Base-by-base conservation (phyloP, 2,888 invertebrate species). In the Rugalucina vietnamica region DNA sequence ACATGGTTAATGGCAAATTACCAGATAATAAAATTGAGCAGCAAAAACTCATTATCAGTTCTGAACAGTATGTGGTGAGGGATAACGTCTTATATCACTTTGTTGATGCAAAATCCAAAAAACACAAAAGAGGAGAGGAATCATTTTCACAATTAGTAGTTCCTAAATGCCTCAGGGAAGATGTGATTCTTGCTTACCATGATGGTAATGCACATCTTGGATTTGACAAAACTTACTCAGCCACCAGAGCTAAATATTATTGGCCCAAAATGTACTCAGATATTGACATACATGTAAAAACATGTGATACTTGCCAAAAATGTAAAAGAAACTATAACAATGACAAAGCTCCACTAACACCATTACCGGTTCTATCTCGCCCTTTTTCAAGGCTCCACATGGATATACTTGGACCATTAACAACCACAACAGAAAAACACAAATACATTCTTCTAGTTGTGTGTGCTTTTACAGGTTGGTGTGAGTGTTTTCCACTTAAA, bases 381-480 rank as follows among this genome's bases (percentile, higher is more conserved):
- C 29, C 54, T 18, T 88, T 89, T 60, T 39, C 76, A 14, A 71
- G 86, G 24, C 34, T 88, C 2, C 90, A 89, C 65, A 85, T 87
- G 54, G 88, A 88, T 71, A 81, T 85, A 21, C 32, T 87, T 27
- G 82, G 73, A 0, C 73, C 87, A 14, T 79, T 88, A n/a, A 75
- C 84, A 27, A 65, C 34, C 10, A 76, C 81, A n/a, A 14, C 70
- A 27, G 73, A 83, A 14, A 76, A 80, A 12, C 79, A 82, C 37
- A 85, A 83, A 36, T 85, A 86, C 37, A 81, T 88, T 18, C 76
- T 88, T 21, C 76, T 87, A 1, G 76, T 86, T 0, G 82, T 85
- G 0, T 76, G 78, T 60, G 36, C 69, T 36, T 70, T 74, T n/a
- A 74, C 83, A 27, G 37, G 43, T 12, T 86, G 84, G 86, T 72